Conservation (phyloP, 2,888 invertebrate genomes). For the Diplolepis rosae region DNA sequence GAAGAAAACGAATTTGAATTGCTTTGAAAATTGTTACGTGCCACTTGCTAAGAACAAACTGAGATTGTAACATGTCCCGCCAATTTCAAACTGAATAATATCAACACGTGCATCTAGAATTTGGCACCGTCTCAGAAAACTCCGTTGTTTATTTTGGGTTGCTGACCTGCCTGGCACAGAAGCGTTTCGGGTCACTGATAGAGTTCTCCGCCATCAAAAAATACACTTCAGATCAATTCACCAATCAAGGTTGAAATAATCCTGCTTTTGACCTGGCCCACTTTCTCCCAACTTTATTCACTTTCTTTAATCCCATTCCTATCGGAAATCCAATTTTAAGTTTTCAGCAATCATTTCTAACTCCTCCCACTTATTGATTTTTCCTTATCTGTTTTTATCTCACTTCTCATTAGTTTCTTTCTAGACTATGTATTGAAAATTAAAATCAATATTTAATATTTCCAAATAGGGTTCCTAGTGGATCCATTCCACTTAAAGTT, state of each 20-base stretch:
- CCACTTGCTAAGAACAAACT: background rate
- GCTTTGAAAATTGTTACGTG: background rate
- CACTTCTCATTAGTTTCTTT: background rate
- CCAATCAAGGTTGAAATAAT: background rate
- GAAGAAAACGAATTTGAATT: too few relatives aligned
- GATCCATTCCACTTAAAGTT: too few relatives aligned
- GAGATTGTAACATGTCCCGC: background rate
- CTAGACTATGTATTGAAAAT: background rate
- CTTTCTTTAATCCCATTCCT: background rate
- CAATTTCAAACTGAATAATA: background rate
- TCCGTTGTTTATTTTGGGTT: background rate
- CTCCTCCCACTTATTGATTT: background rate
- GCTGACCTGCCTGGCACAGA: constrained; percentile 55
- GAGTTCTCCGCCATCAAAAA: constrained; percentile 57
- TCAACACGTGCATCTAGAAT: background rate
- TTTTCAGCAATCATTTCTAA: background rate
- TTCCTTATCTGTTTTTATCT: background rate
- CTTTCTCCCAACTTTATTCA: background rate
- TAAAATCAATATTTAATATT: too few relatives aligned
- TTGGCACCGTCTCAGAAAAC: constrained; percentile 4
- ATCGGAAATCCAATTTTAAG: too few relatives aligned
- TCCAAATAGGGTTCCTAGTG: too few relatives aligned
- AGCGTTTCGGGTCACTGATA: constrained; percentile 54
- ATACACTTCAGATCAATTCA: background rate
- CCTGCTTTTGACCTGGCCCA: background rate